phyloP scores from a whole-genome alignment of 2,797 vertebrate species.

The Sebastes hubbsi region DNA sequence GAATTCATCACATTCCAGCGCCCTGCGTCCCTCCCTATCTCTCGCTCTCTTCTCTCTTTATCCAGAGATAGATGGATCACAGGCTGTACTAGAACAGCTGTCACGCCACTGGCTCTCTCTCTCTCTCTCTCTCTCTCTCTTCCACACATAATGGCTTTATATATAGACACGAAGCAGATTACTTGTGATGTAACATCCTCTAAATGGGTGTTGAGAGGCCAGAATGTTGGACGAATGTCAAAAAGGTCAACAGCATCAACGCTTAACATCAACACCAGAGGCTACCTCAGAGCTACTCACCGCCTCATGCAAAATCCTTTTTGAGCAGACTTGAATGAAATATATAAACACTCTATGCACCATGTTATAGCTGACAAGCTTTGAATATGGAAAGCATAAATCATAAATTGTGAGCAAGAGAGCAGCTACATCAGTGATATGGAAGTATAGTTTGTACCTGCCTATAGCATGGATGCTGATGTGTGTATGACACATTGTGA shows the following conservation, averaged over 20 bases:
- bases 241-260: constrained; percentile 23
- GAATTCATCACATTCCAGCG: constrained; percentile 31
- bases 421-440: not conserved
- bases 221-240: constrained; percentile 19
- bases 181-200: constrained; percentile 62
- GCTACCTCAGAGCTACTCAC: not conserved
- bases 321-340: not conserved
- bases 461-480: too few species aligned
- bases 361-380: not conserved
- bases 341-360: not conserved
- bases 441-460: not conserved
- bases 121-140: constrained; percentile 24
- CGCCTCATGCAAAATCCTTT: not conserved
- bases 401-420: not conserved
- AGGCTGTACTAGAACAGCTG: constrained; percentile 56
- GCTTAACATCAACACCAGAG: not conserved
- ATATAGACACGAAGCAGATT: constrained; percentile 61
- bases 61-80: constrained; percentile 51
- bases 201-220: constrained; percentile 36
- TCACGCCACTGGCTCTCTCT: constrained; percentile 42
- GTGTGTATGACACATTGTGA: not conserved
- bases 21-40: not conserved
- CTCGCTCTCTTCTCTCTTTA: not conserved
- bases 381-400: not conserved
- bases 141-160: constrained; percentile 64